Evolutionary conservation across 92 coral and sea anemone genomes (phyloP).

Genomic region (Epizoanthus scotinus): DNA sequence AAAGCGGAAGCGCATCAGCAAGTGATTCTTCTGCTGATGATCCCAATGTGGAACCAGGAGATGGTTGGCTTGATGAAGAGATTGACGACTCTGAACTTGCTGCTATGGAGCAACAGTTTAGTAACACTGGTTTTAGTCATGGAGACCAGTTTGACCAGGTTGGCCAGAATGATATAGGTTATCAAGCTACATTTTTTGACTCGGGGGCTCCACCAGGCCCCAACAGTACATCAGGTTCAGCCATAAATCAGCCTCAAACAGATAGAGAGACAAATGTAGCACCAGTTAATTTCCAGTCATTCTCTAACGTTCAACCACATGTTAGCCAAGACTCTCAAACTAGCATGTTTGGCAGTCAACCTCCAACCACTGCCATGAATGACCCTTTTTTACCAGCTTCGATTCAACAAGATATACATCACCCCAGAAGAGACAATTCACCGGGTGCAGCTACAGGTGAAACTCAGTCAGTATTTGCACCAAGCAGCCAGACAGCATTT

Average conservation of each 20-base stretch:
- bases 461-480: too few species aligned
- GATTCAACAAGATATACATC: neutral
- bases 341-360: neutral
- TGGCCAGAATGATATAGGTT: neutral
- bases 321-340: neutral
- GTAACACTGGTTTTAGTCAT: neutral
- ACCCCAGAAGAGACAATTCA: neutral
- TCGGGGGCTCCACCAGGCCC: neutral
- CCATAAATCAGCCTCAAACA: neutral
- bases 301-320: neutral
- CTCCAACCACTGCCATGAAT: neutral
- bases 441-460: neutral
- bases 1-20: neutral
- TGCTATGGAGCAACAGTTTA: neutral
- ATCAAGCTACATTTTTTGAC: neutral
- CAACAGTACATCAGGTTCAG: neutral
- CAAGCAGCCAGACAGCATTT: too few species aligned
- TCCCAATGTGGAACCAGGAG: neutral
- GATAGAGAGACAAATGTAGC: neutral
- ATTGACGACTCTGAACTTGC: slow-evolving; percentile 15
- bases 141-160: too few species aligned
- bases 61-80: slow-evolving; percentile 36
- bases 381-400: neutral
- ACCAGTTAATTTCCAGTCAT: neutral
- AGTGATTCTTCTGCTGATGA: slow-evolving; percentile 17